Evolutionary conservation across 2,797 vertebrate species (phyloP).

Genomic region (Pristis pectinata): DNA sequence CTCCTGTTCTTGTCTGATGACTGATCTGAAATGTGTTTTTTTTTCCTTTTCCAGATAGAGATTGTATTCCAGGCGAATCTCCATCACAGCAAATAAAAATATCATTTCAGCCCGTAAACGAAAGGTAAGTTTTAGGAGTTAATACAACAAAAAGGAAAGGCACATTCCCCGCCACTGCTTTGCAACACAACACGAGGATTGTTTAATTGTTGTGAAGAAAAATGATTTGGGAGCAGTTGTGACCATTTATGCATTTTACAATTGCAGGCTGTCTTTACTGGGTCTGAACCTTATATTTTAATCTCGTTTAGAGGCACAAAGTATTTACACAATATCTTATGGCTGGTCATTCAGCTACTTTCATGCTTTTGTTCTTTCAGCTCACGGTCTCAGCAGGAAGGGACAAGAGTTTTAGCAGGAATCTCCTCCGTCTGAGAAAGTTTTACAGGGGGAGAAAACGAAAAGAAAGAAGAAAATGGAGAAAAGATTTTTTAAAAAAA

Average conservation of each 20-base stretch:
- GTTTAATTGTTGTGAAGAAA: background rate
- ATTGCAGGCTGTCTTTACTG: background rate
- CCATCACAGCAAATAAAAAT: conserved; percentile 81
- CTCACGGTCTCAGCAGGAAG: conserved; percentile 85
- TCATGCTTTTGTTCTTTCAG: conserved; percentile 59
- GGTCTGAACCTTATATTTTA: background rate
- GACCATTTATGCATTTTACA: background rate
- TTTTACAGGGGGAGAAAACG: conserved; percentile 55
- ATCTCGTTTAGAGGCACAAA: background rate
- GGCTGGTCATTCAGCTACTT: conserved; percentile 45
- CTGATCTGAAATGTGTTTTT: conserved; percentile 31
- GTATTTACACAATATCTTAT: background rate
- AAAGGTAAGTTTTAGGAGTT: conserved; percentile 72
- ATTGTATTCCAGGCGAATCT: conserved; percentile 76
- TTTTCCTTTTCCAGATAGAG: conserved; percentile 67
- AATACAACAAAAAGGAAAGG: background rate
- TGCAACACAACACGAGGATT: background rate
- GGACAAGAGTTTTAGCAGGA: conserved; percentile 85
- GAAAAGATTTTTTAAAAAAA: conserved; percentile 39
- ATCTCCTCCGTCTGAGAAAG: conserved; percentile 87
- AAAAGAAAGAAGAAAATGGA: conserved; percentile 43
- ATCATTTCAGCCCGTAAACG: conserved; percentile 84
- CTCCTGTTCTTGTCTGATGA: background rate
- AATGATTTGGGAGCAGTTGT: too few relatives aligned
- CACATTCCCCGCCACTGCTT: background rate